Conservation (phyloP, 2,113 vertebrate species). For the Microcebus ravelobensis region DNA sequence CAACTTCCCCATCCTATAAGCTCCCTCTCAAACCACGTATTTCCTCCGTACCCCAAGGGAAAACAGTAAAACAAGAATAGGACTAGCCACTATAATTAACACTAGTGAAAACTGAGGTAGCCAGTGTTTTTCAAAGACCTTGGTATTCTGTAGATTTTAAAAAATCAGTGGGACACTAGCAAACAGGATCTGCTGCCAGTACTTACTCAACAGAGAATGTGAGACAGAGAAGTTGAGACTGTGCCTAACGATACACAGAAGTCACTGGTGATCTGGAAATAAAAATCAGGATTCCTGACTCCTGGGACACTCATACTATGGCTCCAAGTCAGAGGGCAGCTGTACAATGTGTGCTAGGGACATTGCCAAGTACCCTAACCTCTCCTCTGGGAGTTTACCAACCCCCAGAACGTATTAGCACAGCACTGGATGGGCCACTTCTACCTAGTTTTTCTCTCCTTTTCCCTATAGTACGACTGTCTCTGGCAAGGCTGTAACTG, state of each 20-base stretch:
- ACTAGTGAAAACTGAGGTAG: neutral
- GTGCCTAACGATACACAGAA: neutral
- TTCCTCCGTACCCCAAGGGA: neutral
- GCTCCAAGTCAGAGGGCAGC: neutral
- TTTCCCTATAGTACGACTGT: neutral
- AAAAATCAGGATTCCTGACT: neutral
- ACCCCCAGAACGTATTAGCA: neutral
- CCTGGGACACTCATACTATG: neutral
- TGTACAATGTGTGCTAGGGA: fast-evolving
- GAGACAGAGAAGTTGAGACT: neutral
- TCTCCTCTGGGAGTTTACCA: neutral
- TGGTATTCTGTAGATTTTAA: neutral
- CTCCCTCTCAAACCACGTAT: neutral
- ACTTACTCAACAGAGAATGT: neutral
- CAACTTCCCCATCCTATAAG: neutral
- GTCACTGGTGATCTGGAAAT: neutral
- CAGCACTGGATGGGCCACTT: neutral
- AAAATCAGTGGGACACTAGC: neutral
- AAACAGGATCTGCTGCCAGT: neutral
- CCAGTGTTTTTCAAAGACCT: neutral
- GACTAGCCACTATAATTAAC: neutral
- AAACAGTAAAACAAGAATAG: neutral
- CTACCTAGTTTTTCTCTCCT: neutral
- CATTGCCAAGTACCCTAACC: neutral
- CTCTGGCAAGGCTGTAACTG: neutral